Conservation (phyloP, 2,888 invertebrate species). For the Nowickia ferox region DNA sequence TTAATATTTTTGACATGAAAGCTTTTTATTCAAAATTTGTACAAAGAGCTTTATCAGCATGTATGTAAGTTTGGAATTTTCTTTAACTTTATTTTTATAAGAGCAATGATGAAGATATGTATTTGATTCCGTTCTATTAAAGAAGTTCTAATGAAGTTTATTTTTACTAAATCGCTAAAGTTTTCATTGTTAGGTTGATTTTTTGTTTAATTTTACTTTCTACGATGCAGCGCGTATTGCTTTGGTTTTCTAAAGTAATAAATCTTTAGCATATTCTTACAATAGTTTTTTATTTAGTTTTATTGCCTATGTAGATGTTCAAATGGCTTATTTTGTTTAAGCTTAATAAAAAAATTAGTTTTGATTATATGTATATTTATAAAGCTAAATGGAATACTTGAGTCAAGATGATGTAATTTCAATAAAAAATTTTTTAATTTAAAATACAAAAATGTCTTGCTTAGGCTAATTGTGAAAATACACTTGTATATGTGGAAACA, state of each 20-base stretch:
- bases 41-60: background rate
- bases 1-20: too few species aligned
- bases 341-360: background rate
- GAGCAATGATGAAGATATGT: constrained; percentile 51
- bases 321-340: background rate
- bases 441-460: background rate
- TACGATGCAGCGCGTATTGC: constrained; percentile 52
- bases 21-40: background rate
- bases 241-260: constrained; percentile 47
- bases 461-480: constrained; percentile 15
- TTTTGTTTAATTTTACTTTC: constrained; percentile 15
- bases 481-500: background rate
- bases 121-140: constrained; percentile 54
- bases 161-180: constrained; percentile 3
- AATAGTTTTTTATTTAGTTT: background rate
- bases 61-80: background rate
- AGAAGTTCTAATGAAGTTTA: constrained; percentile 17
- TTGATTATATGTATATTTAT: background rate
- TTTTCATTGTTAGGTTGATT: constrained; percentile 16
- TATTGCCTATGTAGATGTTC: background rate
- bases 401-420: background rate
- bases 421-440: background rate
- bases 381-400: background rate
- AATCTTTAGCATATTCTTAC: constrained; percentile 10
- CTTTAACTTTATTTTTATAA: constrained; percentile 4